Evolutionary conservation across 2,888 invertebrate species (phyloP).

Genomic region (Listrodromus nycthemerus): DNA sequence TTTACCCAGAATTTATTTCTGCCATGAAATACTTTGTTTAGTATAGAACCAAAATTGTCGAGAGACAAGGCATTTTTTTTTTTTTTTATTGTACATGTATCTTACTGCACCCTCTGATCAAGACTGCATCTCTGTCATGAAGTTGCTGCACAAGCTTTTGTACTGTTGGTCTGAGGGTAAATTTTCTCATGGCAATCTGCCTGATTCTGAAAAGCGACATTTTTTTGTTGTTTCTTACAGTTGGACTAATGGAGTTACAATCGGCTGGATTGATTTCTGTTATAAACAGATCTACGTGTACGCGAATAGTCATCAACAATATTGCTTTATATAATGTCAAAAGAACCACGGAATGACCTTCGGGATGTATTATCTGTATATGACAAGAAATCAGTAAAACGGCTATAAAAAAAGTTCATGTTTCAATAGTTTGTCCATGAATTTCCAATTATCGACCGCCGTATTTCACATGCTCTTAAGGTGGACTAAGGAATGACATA

Average conservation of each 20-base stretch:
- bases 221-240: conserved; percentile 85
- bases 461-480: too few species aligned
- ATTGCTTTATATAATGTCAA: conserved; percentile 59
- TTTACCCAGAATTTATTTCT: not conserved
- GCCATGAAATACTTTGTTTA: not conserved
- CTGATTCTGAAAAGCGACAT: conserved; percentile 34
- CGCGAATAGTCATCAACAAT: conserved; percentile 49
- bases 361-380: conserved; percentile 73
- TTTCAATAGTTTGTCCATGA: not conserved
- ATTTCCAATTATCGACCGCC: not conserved
- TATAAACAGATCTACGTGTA: conserved; percentile 70
- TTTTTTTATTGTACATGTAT: too few species aligned
- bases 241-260: conserved; percentile 85
- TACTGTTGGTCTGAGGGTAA: not conserved
- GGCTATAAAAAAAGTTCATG: conserved; percentile 65
- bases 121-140: not conserved
- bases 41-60: not conserved
- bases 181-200: not conserved
- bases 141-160: not conserved
- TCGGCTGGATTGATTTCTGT: conserved; percentile 73
- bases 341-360: conserved; percentile 47
- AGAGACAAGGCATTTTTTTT: not conserved
- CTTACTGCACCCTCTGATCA: not conserved
- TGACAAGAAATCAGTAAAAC: conserved; percentile 76
- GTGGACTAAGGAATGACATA: too few species aligned